Percentiles rank a stretch among this genome's conserved stretches.
Conservation (phyloP, 2,888 invertebrate species). For the Nymphalis polychloros region DNA sequence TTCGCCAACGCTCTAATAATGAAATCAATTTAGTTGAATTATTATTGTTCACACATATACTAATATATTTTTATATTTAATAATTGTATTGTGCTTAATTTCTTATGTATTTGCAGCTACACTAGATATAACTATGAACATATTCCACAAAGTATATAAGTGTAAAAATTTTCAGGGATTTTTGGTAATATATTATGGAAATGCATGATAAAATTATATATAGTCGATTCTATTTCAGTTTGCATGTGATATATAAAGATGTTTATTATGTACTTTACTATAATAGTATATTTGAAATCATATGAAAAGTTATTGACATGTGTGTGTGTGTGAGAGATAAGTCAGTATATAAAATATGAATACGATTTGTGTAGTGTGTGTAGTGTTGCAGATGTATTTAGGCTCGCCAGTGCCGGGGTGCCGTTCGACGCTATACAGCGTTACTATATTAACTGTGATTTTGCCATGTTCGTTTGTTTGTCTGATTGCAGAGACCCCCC, state of each 20-base stretch:
- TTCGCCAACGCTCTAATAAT: neutral
- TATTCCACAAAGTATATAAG: conserved; percentile 20
- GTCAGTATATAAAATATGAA: neutral
- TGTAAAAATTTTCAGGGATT: conserved; percentile 37
- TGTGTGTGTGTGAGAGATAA: conserved; percentile 1
- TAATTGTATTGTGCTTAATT: conserved; percentile 3
- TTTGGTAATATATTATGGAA: conserved; percentile 22
- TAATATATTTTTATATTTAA: conserved; percentile 4
- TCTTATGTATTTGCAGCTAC: conserved; percentile 11
- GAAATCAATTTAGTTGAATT: neutral
- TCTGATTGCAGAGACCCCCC: conserved; percentile 72
- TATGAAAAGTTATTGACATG: neutral
- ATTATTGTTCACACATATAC: neutral
- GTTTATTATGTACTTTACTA: neutral
- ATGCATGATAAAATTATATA: conserved; percentile 36
- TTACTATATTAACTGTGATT: conserved; percentile 50
- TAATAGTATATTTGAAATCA: neutral
- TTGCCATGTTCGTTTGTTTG: conserved; percentile 79
- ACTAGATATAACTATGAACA: neutral
- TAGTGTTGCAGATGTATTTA: conserved; percentile 79
- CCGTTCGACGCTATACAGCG: conserved; percentile 52
- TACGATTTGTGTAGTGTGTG: conserved; percentile 65
- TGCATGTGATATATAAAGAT: conserved; percentile 29
- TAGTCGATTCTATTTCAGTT: conserved; percentile 35
- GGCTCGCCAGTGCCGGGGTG: conserved; percentile 65